Percentiles rank a stretch among this genome's conserved stretches.
Evolutionary conservation across 1,140 invertebrate species (phyloP).

Genomic region (Brachionus rubens): DNA sequence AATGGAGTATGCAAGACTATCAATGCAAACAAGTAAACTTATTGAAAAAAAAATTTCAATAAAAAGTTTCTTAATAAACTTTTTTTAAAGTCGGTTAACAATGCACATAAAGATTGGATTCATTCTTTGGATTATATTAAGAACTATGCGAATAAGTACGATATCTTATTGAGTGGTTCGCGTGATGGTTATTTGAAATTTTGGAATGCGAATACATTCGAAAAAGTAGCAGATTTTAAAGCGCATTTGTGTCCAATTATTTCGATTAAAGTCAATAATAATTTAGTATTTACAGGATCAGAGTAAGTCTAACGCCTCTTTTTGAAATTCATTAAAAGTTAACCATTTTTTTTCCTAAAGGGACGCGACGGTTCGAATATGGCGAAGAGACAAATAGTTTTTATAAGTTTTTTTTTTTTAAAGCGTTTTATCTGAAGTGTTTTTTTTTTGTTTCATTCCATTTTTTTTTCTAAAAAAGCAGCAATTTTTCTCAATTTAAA

Average conservation of each 20-base stretch:
- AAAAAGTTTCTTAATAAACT: background rate
- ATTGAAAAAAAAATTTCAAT: background rate
- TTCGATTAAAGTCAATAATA: constrained; percentile 71
- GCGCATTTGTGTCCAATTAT: constrained; percentile 74
- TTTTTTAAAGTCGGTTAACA: constrained; percentile 71
- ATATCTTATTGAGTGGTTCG: constrained; percentile 71
- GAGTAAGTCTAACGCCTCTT: constrained; percentile 61
- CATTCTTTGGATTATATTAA: constrained; percentile 71
- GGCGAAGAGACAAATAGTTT: constrained; percentile 31
- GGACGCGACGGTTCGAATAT: constrained; percentile 38
- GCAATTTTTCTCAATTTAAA: too few species aligned
- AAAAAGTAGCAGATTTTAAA: constrained; percentile 69
- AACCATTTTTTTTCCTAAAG: background rate
- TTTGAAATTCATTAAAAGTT: too few species aligned
- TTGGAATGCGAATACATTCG: constrained; percentile 69
- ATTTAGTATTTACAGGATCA: constrained; percentile 73
- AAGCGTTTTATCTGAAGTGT: background rate
- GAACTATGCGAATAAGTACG: constrained; percentile 56
- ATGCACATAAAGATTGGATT: constrained; percentile 85
- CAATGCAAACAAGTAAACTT: constrained; percentile 67
- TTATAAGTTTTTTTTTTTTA: too few species aligned
- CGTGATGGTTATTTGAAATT: constrained; percentile 71
- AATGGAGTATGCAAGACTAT: constrained; percentile 73
- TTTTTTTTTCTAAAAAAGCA: background rate
- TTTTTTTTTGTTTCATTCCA: constrained; percentile 35